Conservation (phyloP, 1,140 invertebrate genomes). For the Caerostris darwini region DNA sequence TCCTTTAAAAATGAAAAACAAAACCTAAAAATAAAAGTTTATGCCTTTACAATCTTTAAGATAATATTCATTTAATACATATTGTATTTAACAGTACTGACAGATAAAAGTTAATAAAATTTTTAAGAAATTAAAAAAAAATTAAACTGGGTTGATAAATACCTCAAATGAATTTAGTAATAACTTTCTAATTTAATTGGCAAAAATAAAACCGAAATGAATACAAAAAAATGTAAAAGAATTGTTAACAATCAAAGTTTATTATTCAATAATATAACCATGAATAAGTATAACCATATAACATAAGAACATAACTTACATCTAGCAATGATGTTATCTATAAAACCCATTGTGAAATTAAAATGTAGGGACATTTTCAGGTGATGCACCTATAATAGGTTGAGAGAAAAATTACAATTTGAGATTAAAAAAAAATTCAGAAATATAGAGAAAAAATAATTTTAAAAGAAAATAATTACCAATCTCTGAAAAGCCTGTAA, state of each 20-base stretch:
- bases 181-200: no score
- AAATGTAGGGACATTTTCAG: conserved; percentile 95
- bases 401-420: neutral
- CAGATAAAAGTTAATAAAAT: no score
- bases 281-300: no score
- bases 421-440: neutral
- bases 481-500: conserved; percentile 82
- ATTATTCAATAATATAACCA: no score
- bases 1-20: no score
- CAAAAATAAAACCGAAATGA: neutral
- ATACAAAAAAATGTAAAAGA: neutral
- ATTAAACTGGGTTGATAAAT: neutral
- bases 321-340: conserved; percentile 98
- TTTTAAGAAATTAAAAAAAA: conserved; percentile 51
- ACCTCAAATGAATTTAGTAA: neutral
- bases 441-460: neutral
- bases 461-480: conserved; percentile 33
- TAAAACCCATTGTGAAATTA: conserved; percentile 94
- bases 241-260: no score
- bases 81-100: no score
- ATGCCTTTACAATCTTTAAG: no score
- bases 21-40: no score
- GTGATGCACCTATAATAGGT: conserved; percentile 86
- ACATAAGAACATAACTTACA: conserved; percentile 86
- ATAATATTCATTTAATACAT: no score